Percentiles rank a stretch among this genome's conserved stretches.
Evolutionary conservation across 2,888 invertebrate species (phyloP).

Genomic region (Corythucha ciliata): DNA sequence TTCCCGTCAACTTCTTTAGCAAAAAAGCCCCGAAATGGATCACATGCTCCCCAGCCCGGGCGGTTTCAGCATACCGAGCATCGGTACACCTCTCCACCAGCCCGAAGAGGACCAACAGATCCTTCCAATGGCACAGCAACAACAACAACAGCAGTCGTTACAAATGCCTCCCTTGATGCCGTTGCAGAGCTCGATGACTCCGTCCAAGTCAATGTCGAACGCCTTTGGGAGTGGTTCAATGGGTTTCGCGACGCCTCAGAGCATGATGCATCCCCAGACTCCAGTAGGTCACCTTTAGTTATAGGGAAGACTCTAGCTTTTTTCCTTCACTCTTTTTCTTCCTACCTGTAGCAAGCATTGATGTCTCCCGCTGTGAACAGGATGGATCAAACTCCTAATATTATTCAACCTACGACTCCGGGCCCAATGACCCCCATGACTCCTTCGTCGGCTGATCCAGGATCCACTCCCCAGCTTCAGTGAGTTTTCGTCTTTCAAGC

Average conservation of each 20-base stretch:
- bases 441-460: conserved; percentile 81
- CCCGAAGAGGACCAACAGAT: conserved; percentile 87
- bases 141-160: conserved; percentile 53
- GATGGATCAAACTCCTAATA: conserved; percentile 41
- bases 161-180: conserved; percentile 52
- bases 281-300: conserved; percentile 54
- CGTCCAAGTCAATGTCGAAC: conserved; percentile 47
- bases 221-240: conserved; percentile 57
- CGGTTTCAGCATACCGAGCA: conserved; percentile 79
- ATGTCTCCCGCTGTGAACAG: conserved; percentile 65
- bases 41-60: conserved; percentile 85
- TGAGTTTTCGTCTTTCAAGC: too few relatives aligned
- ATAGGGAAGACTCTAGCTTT: too few relatives aligned
- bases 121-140: conserved; percentile 70
- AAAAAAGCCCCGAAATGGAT: conserved; percentile 63
- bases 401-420: conserved; percentile 63
- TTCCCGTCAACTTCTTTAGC: too few relatives aligned
- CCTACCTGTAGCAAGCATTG: conserved; percentile 57
- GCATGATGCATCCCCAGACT: conserved; percentile 82
- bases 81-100: conserved; percentile 81
- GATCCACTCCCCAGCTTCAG: conserved; percentile 88
- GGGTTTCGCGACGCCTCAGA: conserved; percentile 64
- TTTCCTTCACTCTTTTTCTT: not conserved
- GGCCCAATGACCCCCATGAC: conserved; percentile 82
- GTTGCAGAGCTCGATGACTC: conserved; percentile 48